Conservation (phyloP, 2,797 vertebrate species). For the Cichlasoma orientale region DNA sequence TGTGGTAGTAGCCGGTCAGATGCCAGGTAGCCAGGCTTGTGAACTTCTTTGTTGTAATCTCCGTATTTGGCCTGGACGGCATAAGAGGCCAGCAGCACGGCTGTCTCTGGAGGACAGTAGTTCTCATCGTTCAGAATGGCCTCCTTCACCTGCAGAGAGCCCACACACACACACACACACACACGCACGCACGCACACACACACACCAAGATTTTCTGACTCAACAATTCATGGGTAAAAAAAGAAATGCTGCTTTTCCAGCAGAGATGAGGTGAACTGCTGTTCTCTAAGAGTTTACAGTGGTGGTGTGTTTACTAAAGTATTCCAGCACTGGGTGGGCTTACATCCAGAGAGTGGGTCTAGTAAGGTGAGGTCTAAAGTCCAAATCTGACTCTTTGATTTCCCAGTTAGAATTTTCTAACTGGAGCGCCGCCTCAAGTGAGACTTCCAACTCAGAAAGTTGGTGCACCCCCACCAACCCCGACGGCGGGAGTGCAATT, state of each 20-base stretch:
- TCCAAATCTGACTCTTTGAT: not conserved
- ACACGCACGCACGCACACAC: too few species aligned
- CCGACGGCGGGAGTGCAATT: not conserved
- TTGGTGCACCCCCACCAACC: not conserved
- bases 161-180: not conserved
- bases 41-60: conserved; percentile 88
- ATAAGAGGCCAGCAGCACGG: conserved; percentile 92
- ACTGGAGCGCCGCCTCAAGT: not conserved
- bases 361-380: not conserved
- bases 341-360: not conserved
- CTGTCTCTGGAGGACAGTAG: conserved; percentile 94
- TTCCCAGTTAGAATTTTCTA: not conserved
- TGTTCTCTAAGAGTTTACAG: not conserved
- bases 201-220: not conserved
- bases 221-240: not conserved
- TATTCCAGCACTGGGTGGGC: not conserved
- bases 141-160: conserved; percentile 84
- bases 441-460: not conserved
- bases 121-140: conserved; percentile 94
- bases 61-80: conserved; percentile 93
- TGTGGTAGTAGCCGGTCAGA: conserved; percentile 92
- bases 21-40: conserved; percentile 90
- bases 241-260: not conserved
- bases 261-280: not conserved
- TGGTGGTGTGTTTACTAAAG: too few species aligned